Conservation (phyloP, 2,888 invertebrate species). For the Eilema caniola region DNA sequence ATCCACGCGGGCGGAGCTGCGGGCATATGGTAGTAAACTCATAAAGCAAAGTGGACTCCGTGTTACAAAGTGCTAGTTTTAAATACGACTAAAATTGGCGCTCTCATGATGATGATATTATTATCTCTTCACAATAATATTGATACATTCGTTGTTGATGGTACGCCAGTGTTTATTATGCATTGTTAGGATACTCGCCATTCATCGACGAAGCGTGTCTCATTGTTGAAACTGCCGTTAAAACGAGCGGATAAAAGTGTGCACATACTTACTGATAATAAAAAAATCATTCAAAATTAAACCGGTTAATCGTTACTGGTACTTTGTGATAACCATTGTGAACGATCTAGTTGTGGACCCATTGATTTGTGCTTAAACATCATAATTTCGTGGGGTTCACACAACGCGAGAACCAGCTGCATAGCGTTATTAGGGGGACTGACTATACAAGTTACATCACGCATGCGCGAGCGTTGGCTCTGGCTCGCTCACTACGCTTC, state of each 20-base stretch:
- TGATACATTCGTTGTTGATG: background rate
- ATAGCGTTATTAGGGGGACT: background rate
- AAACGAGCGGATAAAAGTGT: background rate
- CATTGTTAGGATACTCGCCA: background rate
- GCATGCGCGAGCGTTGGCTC: background rate
- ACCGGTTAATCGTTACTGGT: background rate
- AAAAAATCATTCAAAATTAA: background rate
- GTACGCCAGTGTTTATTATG: background rate
- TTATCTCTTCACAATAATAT: background rate
- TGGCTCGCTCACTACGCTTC: background rate
- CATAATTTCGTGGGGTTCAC: background rate
- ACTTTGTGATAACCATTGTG: background rate
- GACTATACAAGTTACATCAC: background rate
- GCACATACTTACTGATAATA: background rate
- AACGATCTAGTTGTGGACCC: background rate
- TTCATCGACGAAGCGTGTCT: background rate
- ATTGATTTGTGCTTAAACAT: background rate
- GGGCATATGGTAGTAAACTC: no score
- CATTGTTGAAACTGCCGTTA: background rate
- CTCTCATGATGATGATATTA: background rate
- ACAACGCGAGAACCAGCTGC: background rate
- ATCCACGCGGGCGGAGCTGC: no score
- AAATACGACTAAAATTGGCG: background rate
- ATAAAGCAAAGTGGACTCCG: background rate
- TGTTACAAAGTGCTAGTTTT: background rate